These are phyloP conservation scores for Sturnus vulgaris DNA, from an alignment of 2,113 vertebrate genomes.

Conservation along the genomic window DNA sequence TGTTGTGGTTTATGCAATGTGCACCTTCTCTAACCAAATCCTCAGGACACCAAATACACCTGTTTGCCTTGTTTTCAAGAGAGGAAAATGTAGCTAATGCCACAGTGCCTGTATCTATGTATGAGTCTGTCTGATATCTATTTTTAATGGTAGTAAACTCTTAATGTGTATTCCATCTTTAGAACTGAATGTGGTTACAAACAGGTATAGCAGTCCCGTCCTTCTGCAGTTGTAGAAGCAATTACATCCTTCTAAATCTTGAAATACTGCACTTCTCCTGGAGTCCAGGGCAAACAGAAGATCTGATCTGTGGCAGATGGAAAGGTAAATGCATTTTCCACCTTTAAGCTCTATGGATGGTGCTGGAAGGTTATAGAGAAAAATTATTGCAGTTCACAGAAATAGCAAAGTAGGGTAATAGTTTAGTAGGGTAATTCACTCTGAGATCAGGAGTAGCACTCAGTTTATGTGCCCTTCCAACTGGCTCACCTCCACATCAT, in stretches of 20 bases:
- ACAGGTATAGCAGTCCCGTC: background rate
- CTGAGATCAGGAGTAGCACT: background rate
- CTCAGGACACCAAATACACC: background rate
- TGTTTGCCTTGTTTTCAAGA: background rate
- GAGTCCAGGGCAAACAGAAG: background rate
- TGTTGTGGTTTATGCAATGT: background rate
- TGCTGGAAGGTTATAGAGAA: background rate
- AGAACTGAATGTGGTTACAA: background rate
- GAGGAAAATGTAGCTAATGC: background rate
- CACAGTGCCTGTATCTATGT: background rate
- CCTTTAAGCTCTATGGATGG: background rate
- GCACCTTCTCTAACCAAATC: background rate
- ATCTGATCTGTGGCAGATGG: background rate
- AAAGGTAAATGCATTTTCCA: background rate
- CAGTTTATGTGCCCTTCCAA: background rate
- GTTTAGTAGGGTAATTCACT: background rate
- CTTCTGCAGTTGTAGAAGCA: background rate
- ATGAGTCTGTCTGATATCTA: background rate
- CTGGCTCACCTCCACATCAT: background rate
- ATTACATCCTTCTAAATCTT: background rate
- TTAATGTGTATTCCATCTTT: background rate
- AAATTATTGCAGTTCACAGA: background rate
- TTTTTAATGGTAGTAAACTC: background rate
- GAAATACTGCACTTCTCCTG: rapidly evolving
- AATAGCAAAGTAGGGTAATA: background rate